Evolutionary conservation across 2,113 vertebrate genomes (phyloP), one percentile per base, ranked within the genome.

Genomic region (Pelmatolapia mariae): DNA sequence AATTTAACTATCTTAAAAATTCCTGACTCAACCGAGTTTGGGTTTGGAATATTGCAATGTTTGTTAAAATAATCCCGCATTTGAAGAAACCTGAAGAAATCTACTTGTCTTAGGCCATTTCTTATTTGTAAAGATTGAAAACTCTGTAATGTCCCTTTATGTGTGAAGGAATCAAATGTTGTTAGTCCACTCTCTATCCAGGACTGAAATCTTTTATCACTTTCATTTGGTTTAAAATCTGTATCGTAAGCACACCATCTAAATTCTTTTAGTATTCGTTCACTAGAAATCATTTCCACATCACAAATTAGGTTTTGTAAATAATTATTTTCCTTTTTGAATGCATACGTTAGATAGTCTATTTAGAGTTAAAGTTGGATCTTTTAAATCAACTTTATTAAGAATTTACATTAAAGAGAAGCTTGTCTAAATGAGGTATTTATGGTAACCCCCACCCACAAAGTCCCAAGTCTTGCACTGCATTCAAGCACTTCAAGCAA

Each of bases 391-490:
- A 63, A 7, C 16, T 63, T 63, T 63, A 63, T 33, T 63, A 63
- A 63, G 59, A 19, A 19, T 33, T 63, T 63, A 63, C 16, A 63
- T 63, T 63, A 63, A 33, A 33, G 59, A 61, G 57, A 31, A 61
- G 15, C 26, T 61, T 31, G 57, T 52, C 10, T 54, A 6, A 54
- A 22, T 54, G n/a, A 54, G 52, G 0, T 0, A 54, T 22, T 54
- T 54, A 52, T 61, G 57, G 57, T 61, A 61, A 61, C 57, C 5
- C 57, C 57, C 29, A 33, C 57, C 57, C 16, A 63, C 29, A 63
- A 63, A 19, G 16, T 63, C 59, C 16, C 59, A 63, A 63, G 9
- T 63, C 59, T 33, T 61, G 57, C 1, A 63, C 59, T 63, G 59
- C 29, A 63, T 63, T 63, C 1, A 63, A 33, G 4, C 59, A 63